Base-by-base conservation (phyloP, 2,888 invertebrate species). In the Aethes cnicana region DNA sequence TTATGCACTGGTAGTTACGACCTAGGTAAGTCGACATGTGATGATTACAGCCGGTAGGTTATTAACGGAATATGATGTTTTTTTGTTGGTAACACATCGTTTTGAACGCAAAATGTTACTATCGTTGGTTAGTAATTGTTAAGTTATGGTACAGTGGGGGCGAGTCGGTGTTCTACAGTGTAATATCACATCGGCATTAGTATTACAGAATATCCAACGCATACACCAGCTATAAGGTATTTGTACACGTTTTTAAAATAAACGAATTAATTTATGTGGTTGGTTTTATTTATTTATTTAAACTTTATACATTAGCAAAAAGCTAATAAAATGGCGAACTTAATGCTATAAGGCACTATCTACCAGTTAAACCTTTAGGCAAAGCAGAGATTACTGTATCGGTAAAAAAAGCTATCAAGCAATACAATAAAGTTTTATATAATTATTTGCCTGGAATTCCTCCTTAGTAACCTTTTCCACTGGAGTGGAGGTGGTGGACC, bases 161-260 rank as follows among this genome's bases (percentile, higher is more conserved):
- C 58, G 69, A 63, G 59, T 69, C 12, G 17, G 18, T 43, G 43
- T 50, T 23, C 36, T 43, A 49, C 64, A 63, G 66, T 62, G 62
- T 63, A 58, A 64, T 55, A 37, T 62, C 57, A 55, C 57, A 66
- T 62, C 63, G 69, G 65, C 54, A 55, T 59, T 64, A 69, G 64
- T 56, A 68, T 62, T 56, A 62, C 42, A 39, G 55, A 55, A 54
- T 66, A 69, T 71, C 75, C 28, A 71, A 69, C 62, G 72, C 74
- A 64, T 76, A 79, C 81, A 77, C 76, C 69, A 72, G 77, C 81
- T 79, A 68, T 81, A 81, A 76, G 69, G 66, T 76, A 84, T 84
- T 81, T 86, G 85, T 86, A 86, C 84, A 85, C 85, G 60, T 84
- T 84, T 81, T 68, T 73, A 58, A 74, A 82, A 81, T 81, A 84